Base-by-base conservation (phyloP, 1,140 invertebrate genomes). In the Trichogramma pretiosum region DNA sequence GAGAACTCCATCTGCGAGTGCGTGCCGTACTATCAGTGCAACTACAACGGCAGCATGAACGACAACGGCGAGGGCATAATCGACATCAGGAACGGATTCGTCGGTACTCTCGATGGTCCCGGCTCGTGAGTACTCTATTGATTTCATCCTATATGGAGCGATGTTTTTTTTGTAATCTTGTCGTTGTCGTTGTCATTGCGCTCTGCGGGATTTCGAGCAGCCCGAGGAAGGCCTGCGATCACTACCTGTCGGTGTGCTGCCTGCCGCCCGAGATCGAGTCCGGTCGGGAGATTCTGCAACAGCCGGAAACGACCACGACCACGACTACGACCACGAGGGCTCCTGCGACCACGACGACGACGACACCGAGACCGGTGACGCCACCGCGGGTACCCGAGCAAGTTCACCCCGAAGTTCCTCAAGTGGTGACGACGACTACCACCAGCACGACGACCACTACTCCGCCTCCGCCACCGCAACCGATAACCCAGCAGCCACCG, bases 61-160 rank as follows among this genome's bases (percentile, higher is more conserved):
- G 80, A 75, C 0, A 77, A 88, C 57, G 87, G 87, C 3, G 62
- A 73, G 16, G 82, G 83, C 26, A 67, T 89, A 22, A 86, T 91
- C 50, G 85, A 91, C 62, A 85, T 87, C 22, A 77, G 82, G 72
- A 75, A 7, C 33, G 48, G 48, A 70, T 16, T 36, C 9, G 43
- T 37, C 10, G 24, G 24, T 11, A 28, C 5, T 11, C 24, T 28
- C 24, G 24, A 28, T 7, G 11, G 11, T 28, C 24, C 24, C 5
- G 11, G 5, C 24, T 5, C 24, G 24, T 28, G 11, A 28, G 24
- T 28, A 28, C 5, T 28, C 24, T 11, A 28, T 28, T 28, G 24
- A 28, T 28, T 5, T 28, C 11, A 5, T 28, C 11, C 11, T 28
- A 5, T 11, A n/a, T n/a, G n/a, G n/a, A n/a, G n/a, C n/a, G n/a